Percentiles rank a stretch among this genome's conserved stretches.
These are phyloP conservation scores for Eilema caniola DNA, from an alignment of 2,888 invertebrate genomes.

Conservation along the genomic window DNA sequence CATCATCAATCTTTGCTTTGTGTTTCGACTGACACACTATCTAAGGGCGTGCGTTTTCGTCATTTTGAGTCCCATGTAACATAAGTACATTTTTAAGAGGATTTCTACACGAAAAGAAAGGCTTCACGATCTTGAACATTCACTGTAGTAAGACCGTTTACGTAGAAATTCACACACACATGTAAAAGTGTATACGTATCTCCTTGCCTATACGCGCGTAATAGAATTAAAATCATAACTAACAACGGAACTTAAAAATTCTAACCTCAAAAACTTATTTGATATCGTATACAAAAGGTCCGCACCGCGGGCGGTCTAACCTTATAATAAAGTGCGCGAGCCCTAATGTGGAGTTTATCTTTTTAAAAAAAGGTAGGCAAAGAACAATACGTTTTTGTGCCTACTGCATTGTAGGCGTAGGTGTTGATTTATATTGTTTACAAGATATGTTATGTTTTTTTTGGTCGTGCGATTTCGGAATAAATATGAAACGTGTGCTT, in stretches of 20 bases:
- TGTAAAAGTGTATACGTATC: too few species aligned
- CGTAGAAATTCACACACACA: too few species aligned
- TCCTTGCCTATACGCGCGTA: not conserved
- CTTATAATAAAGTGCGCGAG: constrained; percentile 48
- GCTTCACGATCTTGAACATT: too few species aligned
- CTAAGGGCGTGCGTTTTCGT: too few species aligned
- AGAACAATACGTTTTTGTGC: constrained; percentile 57
- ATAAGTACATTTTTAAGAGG: too few species aligned
- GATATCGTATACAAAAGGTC: constrained; percentile 31
- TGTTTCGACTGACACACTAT: too few species aligned
- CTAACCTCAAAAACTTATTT: constrained; percentile 12
- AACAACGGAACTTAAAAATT: constrained; percentile 12
- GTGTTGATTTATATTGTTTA: constrained; percentile 62
- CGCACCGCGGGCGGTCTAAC: constrained; percentile 43
- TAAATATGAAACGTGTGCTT: constrained; percentile 9
- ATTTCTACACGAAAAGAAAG: too few species aligned
- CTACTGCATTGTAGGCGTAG: constrained; percentile 50
- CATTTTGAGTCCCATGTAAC: too few species aligned
- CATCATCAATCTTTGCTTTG: too few species aligned
- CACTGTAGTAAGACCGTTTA: too few species aligned
- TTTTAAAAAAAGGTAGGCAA: constrained; percentile 45
- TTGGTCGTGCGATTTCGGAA: constrained; percentile 10
- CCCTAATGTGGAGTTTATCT: constrained; percentile 59
- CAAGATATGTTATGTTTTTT: constrained; percentile 11
- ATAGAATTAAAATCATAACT: constrained; percentile 5